Evolutionary conservation across 2,888 invertebrate genomes (phyloP), one percentile per base, ranked within the genome.

Genomic region (Ectemnius lituratus): DNA sequence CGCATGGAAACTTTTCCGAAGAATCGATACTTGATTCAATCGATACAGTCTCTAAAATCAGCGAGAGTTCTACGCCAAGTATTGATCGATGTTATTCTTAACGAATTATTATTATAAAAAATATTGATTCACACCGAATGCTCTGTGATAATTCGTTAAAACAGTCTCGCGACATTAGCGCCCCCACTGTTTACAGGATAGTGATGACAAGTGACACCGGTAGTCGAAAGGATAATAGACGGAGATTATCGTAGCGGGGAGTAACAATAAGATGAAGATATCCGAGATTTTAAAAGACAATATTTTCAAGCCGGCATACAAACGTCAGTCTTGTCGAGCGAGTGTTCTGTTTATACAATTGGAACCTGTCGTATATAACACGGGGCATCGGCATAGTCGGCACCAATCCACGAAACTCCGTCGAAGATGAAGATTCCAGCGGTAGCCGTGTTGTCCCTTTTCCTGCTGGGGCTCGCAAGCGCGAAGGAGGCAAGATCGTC

Each of bases 351-450:
- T 79, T 75, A 28, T 18, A 75, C 79, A 79, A 78, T 62, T 79
- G 79, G 56, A 11, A 2, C 11, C 14, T 59, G 13, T 27, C 28
- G 73, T 79, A 79, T 79, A 79, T 72, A 79, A 77, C 18, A 56
- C 13, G 49, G 8, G 47, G 16, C 1, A 14, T 23, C 59, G 14
- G 56, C n/a, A 57, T 16, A 62, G 45, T 56, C 60, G 67, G 56
- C 73, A 79, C 70, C 77, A 79, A 79, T 77, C 73, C 63, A 67
- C 77, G 61, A 70, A 78, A 68, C 70, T 69, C 75, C 70, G 67
- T 75, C 70, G 70, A 79, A 77, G 68, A 79, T 79, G 79, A 75
- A 79, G 77, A 78, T 78, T 69, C 77, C 77, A 77, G 64, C 70
- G 70, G 69, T 78, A 68, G 52, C 77, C 61, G 66, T 65, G 27